These are phyloP conservation scores for Lasioglossum villosulum DNA, from an alignment of 2,888 invertebrate species.

Conservation along the genomic window DNA sequence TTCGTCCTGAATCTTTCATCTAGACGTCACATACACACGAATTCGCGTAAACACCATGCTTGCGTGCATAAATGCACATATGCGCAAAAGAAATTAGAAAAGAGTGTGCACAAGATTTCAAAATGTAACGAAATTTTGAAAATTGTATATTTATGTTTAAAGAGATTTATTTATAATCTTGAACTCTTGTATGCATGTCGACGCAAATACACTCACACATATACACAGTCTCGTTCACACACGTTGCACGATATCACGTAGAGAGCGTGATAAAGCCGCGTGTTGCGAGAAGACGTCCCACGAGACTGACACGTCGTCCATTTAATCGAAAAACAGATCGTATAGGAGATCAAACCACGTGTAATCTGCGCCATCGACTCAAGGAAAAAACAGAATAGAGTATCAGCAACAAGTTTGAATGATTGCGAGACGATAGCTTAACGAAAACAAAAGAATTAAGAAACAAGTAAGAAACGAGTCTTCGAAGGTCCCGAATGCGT, in stretches of 20 bases:
- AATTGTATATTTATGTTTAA: conserved; percentile 24
- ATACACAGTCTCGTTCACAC: neutral
- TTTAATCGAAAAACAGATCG: conserved; percentile 46
- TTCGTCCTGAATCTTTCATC: conserved; percentile 80
- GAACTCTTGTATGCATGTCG: conserved; percentile 25
- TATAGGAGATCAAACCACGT: conserved; percentile 32
- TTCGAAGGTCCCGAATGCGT: conserved; percentile 81
- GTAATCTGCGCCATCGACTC: conserved; percentile 62
- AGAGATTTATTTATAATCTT: neutral
- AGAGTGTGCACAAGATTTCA: conserved; percentile 77
- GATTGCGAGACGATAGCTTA: conserved; percentile 21
- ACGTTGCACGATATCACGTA: conserved; percentile 51
- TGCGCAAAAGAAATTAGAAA: conserved; percentile 34
- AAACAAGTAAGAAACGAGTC: conserved; percentile 58
- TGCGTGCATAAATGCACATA: conserved; percentile 54
- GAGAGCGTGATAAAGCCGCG: conserved; percentile 26
- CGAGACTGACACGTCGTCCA: conserved; percentile 43
- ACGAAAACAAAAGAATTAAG: neutral
- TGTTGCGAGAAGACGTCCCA: conserved; percentile 37
- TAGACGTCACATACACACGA: conserved; percentile 68
- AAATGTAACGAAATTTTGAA: conserved; percentile 2
- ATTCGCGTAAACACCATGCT: conserved; percentile 6
- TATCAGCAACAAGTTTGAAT: conserved; percentile 20
- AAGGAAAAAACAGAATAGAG: conserved; percentile 1
- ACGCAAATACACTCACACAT: neutral